These are phyloP conservation scores for Cyphomyrus plagiostoma DNA, from an alignment of 2,113 vertebrate genomes.

Conservation along the genomic window DNA sequence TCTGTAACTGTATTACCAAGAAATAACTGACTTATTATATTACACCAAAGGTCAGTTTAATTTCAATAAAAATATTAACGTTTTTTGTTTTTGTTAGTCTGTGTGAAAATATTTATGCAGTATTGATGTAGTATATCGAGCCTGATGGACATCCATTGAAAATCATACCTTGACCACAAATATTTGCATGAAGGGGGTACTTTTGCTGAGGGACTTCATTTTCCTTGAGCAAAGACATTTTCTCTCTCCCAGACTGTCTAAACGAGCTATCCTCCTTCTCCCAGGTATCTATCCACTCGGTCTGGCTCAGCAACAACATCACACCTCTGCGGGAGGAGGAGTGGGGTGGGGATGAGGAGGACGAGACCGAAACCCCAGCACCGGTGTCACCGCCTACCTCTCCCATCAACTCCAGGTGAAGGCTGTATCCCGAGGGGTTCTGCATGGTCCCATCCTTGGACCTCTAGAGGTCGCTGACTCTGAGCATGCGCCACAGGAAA, in stretches of 20 bases:
- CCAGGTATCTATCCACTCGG: slow-evolving; percentile 94
- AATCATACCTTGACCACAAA: background rate
- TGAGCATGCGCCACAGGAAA: slow-evolving; percentile 64
- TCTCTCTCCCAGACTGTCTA: background rate
- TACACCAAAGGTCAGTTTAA: background rate
- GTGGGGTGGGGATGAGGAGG: slow-evolving; percentile 94
- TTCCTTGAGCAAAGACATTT: background rate
- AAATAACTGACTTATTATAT: background rate
- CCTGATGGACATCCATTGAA: background rate
- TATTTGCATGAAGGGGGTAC: background rate
- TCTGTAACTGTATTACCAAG: background rate
- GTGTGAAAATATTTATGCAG: background rate
- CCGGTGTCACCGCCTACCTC: slow-evolving; percentile 76
- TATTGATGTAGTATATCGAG: background rate
- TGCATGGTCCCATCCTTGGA: background rate
- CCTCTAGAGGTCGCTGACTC: background rate
- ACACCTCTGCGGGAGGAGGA: slow-evolving; percentile 92
- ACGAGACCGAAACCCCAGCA: slow-evolving; percentile 75
- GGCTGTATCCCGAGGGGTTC: background rate
- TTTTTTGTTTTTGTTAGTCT: background rate
- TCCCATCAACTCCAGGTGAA: slow-evolving; percentile 88
- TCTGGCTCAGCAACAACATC: slow-evolving; percentile 95
- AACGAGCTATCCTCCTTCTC: background rate
- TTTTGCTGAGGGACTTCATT: background rate
- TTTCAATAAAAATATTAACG: background rate